phyloP scores from a whole-genome alignment of 2,113 vertebrate species.

The Zapornia atra region DNA sequence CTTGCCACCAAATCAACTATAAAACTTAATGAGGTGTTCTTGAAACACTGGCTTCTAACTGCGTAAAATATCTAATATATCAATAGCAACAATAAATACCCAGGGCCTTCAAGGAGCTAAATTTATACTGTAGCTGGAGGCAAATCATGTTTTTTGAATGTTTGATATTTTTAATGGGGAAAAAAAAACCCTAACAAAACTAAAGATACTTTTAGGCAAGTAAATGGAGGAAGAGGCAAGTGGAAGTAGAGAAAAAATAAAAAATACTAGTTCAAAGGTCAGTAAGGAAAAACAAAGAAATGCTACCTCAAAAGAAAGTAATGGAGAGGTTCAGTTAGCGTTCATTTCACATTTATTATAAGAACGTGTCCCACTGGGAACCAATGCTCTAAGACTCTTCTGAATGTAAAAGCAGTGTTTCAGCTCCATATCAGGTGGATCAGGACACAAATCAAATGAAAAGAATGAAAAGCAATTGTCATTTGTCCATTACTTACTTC shows the following conservation, averaged over 20 bases:
- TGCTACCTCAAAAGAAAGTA: not conserved
- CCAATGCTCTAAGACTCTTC: not conserved
- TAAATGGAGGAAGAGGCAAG: not conserved
- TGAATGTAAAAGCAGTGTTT: not conserved
- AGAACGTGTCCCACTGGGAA: not conserved
- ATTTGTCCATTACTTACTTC: constrained; percentile 82
- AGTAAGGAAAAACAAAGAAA: not conserved
- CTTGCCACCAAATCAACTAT: not conserved
- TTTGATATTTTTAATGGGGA: not conserved
- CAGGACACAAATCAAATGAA: not conserved
- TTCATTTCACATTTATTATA: not conserved
- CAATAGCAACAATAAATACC: not conserved
- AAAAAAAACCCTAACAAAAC: too few relatives aligned
- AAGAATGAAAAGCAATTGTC: not conserved
- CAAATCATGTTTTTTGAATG: not conserved
- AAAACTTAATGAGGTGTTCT: not conserved
- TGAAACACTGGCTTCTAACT: not conserved
- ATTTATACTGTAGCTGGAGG: not conserved
- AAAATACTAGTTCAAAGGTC: not conserved
- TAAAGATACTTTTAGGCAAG: not conserved
- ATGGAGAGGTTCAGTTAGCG: not conserved
- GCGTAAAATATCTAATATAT: not conserved
- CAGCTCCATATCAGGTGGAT: not conserved
- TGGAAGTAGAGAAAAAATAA: not conserved
- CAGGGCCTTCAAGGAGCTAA: not conserved